Evolutionary conservation across 2,113 vertebrate species (phyloP), one percentile per base, ranked within the genome.

Genomic region (Chaenocephalus aceratus): DNA sequence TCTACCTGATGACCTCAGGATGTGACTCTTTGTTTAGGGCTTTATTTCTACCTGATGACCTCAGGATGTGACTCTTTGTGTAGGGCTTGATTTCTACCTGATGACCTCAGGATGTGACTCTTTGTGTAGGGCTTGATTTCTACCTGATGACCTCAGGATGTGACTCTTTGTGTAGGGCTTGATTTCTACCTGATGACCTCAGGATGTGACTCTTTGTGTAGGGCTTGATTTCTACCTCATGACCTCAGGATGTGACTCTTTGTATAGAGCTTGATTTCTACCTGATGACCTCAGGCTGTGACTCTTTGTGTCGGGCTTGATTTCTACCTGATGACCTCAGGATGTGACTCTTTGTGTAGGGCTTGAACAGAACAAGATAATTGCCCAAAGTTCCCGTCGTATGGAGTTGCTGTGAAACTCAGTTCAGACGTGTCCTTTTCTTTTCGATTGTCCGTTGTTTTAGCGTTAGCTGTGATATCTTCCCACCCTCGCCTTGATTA

Each of bases 371-470:
- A 70, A 81, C 72, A 77, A 53, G 49, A 70, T 83, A 90, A 92
- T 86, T 88, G 88, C 82, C 86, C 79, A 73, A 89, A 84, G 75
- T 86, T 52, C 86, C 78, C 67, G 77, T 94, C 81, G 77, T 34
- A 94, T 90, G 88, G 93, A 95, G 93, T 94, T 93, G 85, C 91
- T 64, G 58, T 26, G 26, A 26, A 26, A 2, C 26, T 26, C 66
- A 86, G 84, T 82, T 88, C 80, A 84, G 91, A 91, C 69, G 84
- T 86, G 82, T 86, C 3, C 10, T 26, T 45, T 91, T 88, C 12
- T 91, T 3, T 61, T 30, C 16, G 8, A 16, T 41, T 41, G 59
- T 58, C 56, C 56, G 36, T 14, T 30, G 23, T 14, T 3, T 14
- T 11, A 41, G 15, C 2, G 59, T 18, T 58, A 13, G 54, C 54